phyloP scores from a whole-genome alignment of 2,888 invertebrate species.

The Netelia fuscicornis region DNA sequence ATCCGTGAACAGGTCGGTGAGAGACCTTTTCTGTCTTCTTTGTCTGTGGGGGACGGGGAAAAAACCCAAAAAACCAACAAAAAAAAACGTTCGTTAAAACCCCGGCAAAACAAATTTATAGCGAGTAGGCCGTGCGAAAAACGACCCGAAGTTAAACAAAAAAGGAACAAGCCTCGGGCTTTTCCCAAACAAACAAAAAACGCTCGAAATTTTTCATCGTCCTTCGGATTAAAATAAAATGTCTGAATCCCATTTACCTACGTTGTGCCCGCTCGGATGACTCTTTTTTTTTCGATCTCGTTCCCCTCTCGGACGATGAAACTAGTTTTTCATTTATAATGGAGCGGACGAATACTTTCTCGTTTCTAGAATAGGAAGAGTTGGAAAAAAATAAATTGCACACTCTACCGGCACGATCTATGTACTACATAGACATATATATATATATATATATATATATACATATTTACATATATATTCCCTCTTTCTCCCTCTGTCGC shows the following conservation, averaged over 20 bases:
- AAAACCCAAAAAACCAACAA: too few relatives aligned
- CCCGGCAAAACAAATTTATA: too few relatives aligned
- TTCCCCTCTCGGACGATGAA: constrained; percentile 14
- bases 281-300: constrained; percentile 7
- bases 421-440: not conserved
- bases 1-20: constrained; percentile 11
- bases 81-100: too few relatives aligned
- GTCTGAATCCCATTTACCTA: constrained; percentile 15
- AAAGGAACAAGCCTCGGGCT: not conserved
- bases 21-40: constrained; percentile 21
- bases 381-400: constrained; percentile 34
- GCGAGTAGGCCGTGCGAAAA: too few relatives aligned
- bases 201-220: constrained; percentile 4
- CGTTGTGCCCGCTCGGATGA: not conserved
- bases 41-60: not conserved
- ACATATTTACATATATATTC: too few relatives aligned
- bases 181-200: not conserved
- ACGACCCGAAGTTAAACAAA: too few relatives aligned
- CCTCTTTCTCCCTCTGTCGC: too few relatives aligned
- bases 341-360: constrained; percentile 17
- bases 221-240: constrained; percentile 18
- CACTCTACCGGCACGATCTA: not conserved
- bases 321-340: constrained; percentile 29
- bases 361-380: constrained; percentile 10
- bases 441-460: not conserved